These are phyloP conservation scores for Enteromius fasciolatus DNA, from an alignment of 2,797 vertebrate genomes.

Conservation along the genomic window DNA sequence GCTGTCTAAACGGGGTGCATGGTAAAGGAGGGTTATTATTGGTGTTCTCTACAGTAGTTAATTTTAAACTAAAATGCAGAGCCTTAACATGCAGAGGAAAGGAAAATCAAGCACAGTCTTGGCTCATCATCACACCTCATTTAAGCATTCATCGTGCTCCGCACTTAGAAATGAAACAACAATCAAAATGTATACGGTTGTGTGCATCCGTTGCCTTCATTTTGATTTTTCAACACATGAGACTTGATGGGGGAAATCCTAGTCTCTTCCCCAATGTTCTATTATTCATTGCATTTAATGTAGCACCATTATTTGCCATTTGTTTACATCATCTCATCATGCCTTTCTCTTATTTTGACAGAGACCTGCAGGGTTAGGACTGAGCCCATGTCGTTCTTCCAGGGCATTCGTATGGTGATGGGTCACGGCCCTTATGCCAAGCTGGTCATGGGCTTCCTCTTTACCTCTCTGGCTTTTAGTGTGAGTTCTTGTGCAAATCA, in stretches of 20 bases:
- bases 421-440: slow-evolving; percentile 87
- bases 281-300: not conserved
- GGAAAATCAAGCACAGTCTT: not conserved
- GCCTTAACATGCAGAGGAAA: slow-evolving; percentile 23
- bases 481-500: slow-evolving; percentile 70
- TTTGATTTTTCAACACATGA: not conserved
- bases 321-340: not conserved
- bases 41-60: not conserved
- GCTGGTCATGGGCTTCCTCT: slow-evolving; percentile 91
- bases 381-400: slow-evolving; percentile 81
- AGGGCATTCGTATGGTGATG: slow-evolving; percentile 88
- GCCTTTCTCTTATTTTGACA: slow-evolving; percentile 60
- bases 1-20: slow-evolving; percentile 7
- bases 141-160: not conserved
- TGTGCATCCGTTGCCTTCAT: not conserved
- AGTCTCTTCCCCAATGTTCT: not conserved
- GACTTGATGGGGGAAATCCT: not conserved
- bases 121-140: not conserved
- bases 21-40: slow-evolving; percentile 18
- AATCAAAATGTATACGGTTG: not conserved
- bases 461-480: slow-evolving; percentile 95
- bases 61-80: not conserved
- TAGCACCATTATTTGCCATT: not conserved
- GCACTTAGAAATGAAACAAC: too few species aligned
- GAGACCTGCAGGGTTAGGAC: slow-evolving; percentile 73